Percentiles rank a stretch among this genome's conserved stretches.
phyloP scores from a whole-genome alignment of 2,888 invertebrate species.

The Dorcus parallelipipedus region DNA sequence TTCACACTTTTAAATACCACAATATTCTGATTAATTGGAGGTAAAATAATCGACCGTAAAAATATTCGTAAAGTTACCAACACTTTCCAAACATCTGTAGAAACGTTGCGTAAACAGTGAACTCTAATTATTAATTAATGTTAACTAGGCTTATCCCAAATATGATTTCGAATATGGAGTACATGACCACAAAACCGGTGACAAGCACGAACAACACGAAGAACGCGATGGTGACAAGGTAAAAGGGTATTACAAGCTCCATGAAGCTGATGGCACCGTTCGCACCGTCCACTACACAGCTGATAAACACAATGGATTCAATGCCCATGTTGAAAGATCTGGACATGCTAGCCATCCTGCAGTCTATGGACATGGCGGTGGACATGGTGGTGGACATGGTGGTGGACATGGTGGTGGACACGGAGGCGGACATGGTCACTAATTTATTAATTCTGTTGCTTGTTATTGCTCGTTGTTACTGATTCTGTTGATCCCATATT shows the following conservation, averaged over 20 bases:
- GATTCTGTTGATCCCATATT: too few species aligned
- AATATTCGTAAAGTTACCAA: too few species aligned
- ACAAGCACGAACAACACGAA: constrained; percentile 43
- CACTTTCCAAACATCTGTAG: too few species aligned
- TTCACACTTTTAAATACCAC: too few species aligned
- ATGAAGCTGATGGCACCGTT: constrained; percentile 45
- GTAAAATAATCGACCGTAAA: too few species aligned
- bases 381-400: not conserved
- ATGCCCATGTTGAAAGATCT: constrained; percentile 38
- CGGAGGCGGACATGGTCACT: not conserved
- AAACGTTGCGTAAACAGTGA: too few species aligned
- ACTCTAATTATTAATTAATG: not conserved
- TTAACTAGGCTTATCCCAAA: constrained; percentile 24
- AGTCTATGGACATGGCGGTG: constrained; percentile 23
- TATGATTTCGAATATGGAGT: constrained; percentile 46
- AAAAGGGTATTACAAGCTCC: constrained; percentile 41
- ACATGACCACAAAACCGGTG: constrained; percentile 44
- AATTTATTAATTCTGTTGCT: too few species aligned
- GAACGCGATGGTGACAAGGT: constrained; percentile 42
- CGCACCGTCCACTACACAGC: constrained; percentile 44
- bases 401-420: constrained; percentile 1
- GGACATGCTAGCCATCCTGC: constrained; percentile 40
- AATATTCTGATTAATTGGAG: too few species aligned
- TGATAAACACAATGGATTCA: constrained; percentile 39
- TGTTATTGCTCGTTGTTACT: too few species aligned